Evolutionary conservation across 2,113 vertebrate species (phyloP).

Genomic region (Macquaria australasica): DNA sequence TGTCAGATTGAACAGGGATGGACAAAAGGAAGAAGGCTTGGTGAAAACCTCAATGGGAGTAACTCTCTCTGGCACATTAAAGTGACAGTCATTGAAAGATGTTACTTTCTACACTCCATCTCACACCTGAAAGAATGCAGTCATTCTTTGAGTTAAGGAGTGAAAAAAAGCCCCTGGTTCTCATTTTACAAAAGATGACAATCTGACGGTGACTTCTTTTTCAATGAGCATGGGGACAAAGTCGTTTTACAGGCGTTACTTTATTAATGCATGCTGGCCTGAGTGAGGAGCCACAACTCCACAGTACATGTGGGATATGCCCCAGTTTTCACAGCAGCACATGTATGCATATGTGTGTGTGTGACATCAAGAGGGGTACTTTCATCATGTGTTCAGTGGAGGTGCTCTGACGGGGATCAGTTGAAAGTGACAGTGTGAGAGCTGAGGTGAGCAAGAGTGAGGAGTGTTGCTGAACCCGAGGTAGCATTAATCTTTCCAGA

Average conservation of each 20-base stretch:
- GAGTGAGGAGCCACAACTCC: conserved; percentile 24
- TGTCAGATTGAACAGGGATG: not conserved
- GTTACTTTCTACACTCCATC: conserved; percentile 57
- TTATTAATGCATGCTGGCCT: conserved; percentile 57
- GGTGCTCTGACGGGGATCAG: conserved; percentile 22
- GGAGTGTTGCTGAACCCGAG: conserved; percentile 48
- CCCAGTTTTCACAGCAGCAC: conserved; percentile 58
- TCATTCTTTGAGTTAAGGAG: conserved; percentile 57
- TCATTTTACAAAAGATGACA: conserved; percentile 52
- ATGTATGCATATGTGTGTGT: conserved; percentile 41
- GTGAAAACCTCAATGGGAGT: conserved; percentile 25
- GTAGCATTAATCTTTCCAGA: conserved; percentile 84
- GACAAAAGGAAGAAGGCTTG: not conserved
- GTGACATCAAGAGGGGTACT: conserved; percentile 57
- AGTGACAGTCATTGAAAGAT: conserved; percentile 55
- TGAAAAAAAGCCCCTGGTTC: conserved; percentile 22
- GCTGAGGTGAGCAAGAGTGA: conserved; percentile 50
- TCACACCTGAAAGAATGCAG: conserved; percentile 72
- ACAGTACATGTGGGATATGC: conserved; percentile 54
- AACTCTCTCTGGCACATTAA: conserved; percentile 41
- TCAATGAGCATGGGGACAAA: conserved; percentile 24
- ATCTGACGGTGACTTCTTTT: conserved; percentile 31
- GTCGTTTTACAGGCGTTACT: conserved; percentile 60
- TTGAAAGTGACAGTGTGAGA: conserved; percentile 44
- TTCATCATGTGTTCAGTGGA: conserved; percentile 38